phyloP scores from a whole-genome alignment of 2,113 vertebrate genomes.

The Rhinopomastus cyanomelas region DNA sequence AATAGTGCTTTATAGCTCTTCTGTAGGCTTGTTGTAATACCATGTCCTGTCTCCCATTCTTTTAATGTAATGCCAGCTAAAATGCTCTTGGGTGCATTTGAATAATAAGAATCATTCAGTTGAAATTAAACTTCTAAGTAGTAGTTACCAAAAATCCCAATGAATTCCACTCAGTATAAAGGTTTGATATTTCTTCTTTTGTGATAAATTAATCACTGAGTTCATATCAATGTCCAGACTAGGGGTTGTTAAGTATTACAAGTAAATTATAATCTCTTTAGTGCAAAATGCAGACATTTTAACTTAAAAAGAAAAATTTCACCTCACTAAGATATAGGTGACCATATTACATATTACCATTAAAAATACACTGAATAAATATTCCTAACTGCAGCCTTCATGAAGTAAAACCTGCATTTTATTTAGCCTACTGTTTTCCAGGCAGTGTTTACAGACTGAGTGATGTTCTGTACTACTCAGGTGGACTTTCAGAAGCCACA shows the following conservation, averaged over 20 bases:
- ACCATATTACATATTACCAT: neutral
- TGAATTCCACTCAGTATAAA: neutral
- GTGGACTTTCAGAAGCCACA: neutral
- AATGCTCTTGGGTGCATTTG: neutral
- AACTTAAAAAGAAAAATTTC: neutral
- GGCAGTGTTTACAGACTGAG: neutral
- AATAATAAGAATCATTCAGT: neutral
- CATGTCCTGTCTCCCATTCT: neutral
- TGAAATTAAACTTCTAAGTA: neutral
- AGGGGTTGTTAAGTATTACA: neutral
- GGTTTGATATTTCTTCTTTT: neutral
- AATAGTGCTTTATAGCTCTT: neutral
- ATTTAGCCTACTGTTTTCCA: neutral
- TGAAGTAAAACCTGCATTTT: neutral
- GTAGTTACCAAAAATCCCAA: neutral
- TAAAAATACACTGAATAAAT: neutral
- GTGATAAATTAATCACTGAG: neutral
- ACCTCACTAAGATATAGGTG: neutral
- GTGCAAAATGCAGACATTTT: neutral
- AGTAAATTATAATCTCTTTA: neutral
- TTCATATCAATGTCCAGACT: neutral
- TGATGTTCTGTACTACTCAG: neutral
- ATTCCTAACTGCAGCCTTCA: neutral
- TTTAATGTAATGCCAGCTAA: neutral
- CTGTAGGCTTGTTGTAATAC: neutral